Evolutionary conservation across 1,140 invertebrate genomes (phyloP), one percentile per base, ranked within the genome.

Genomic region (Andrena cerasifolii): DNA sequence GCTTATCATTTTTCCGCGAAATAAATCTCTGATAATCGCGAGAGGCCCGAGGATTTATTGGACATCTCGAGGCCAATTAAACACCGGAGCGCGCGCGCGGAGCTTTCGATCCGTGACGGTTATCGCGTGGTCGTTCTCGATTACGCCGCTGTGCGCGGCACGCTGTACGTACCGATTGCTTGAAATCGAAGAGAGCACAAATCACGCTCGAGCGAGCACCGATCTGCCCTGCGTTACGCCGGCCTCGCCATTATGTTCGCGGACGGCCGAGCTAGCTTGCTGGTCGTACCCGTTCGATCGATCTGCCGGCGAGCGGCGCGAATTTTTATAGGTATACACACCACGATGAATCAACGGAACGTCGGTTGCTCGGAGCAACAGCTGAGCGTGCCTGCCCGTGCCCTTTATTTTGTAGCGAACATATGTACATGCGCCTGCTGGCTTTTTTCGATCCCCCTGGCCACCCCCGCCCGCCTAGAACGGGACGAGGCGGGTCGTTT

Each of bases 61-160:
- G 40, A 79, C 66, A 36, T 74, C 75, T 72, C 58, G 80, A 43
- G 56, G 75, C 62, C 75, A 83, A 83, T 83, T 82, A 82, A 82
- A 66, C 62, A 71, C 74, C 79, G 73, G n/a, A n/a, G n/a, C n/a
- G n/a, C n/a, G n/a, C n/a, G 40, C 53, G 31, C 51, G 51, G 49
- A 56, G 54, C 49, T 43, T 43, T 74, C 75, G 81, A 83, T 82
- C 80, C 82, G 80, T 82, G 82, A 82, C 80, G 80, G 75, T 65
- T 82, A 84, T 84, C 82, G 76, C 82, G 65, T 65, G 76, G 59
- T 67, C 49, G 80, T 65, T 62, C 63, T 45, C 70, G 82, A 84
- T 84, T 83, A 79, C 54, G 54, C 54, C 43, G 21, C 63, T n/a
- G n/a, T n/a, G n/a, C n/a, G n/a, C n/a, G n/a, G n/a, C n/a, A n/a